phyloP scores from a whole-genome alignment of 2,888 invertebrate genomes.

The Callimorpha dominula region DNA sequence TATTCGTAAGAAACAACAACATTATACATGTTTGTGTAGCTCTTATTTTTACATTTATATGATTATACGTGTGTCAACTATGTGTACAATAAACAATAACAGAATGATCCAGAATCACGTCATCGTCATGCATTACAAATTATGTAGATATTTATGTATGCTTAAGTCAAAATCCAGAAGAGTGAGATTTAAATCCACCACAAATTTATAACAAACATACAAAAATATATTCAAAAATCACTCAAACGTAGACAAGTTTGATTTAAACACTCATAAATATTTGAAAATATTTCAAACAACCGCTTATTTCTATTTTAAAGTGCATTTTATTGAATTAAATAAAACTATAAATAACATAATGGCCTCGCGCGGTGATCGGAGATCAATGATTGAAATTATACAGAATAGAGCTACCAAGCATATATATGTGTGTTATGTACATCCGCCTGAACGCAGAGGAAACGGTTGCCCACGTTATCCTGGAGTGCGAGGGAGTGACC shows the following conservation, averaged over 20 bases:
- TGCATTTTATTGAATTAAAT: background rate
- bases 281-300: slow-evolving; percentile 23
- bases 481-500: too few species aligned
- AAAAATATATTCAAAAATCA: slow-evolving; percentile 17
- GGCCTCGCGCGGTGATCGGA: background rate
- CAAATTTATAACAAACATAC: slow-evolving; percentile 18
- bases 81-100: background rate
- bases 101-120: background rate
- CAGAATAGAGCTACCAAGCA: background rate
- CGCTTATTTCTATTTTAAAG: slow-evolving; percentile 11
- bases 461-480: too few species aligned
- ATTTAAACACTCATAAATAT: slow-evolving; percentile 25
- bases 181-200: slow-evolving; percentile 22
- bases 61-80: background rate
- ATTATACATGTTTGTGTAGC: background rate
- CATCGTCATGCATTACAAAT: too few species aligned
- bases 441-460: too few species aligned
- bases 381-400: background rate
- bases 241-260: slow-evolving; percentile 13
- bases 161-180: background rate
- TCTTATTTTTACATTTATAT: background rate
- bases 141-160: background rate
- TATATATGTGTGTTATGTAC: too few species aligned
- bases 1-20: background rate
- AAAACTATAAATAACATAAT: background rate